Base-by-base conservation (phyloP, 2,888 invertebrate genomes). In the Gastracanthus pulcherrimus region DNA sequence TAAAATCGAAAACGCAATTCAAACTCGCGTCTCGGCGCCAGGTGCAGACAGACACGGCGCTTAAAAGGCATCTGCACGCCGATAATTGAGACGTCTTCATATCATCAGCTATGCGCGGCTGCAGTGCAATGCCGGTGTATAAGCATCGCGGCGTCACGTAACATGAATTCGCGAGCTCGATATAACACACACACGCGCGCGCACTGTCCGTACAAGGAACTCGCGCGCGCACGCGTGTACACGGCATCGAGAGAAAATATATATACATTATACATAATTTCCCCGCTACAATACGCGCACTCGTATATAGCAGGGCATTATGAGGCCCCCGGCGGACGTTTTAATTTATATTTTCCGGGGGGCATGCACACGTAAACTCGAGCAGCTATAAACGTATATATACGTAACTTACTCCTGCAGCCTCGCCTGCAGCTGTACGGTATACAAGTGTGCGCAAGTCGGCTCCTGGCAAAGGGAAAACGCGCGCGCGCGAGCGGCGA, bases 271-370 rank as follows among this genome's bases (percentile, higher is more conserved):
- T 62, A 29, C 48, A 38, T 76, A 67, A 76, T 67, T 67, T 60
- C 29, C 45, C 31, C 34, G 80, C 67, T n/a, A n/a, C n/a, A n/a
- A n/a, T n/a, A n/a, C 82, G 76, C 82, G 82, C 67, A n/a, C 16
- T 13, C 3, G 5, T n/a, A 45, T 45, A 45, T n/a, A 13, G 45
- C 13, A n/a, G 45, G n/a, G 9, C 9, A 36, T 62, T 62, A 34
- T 62, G 34, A 36, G 76, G 81, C 76, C 78, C 76, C 26, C 79
- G 81, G 78, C 58, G 45, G 60, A 67, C 45, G 69, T 36, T 81
- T 62, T 62, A 82, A 82, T 82, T 77, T 82, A 82, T 82, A 70
- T 76, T 82, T 82, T 79, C 66, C 82, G 80, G 76, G 34, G 29
- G 76, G 78, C 80, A 78, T 77, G 76, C 80, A 77, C 74, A 72